A percentile compares a stretch with the other conserved stretches of the same genome.
These are phyloP conservation scores for Galagoides demidoff DNA, from an alignment of 2,797 vertebrate species.

Conservation along the genomic window DNA sequence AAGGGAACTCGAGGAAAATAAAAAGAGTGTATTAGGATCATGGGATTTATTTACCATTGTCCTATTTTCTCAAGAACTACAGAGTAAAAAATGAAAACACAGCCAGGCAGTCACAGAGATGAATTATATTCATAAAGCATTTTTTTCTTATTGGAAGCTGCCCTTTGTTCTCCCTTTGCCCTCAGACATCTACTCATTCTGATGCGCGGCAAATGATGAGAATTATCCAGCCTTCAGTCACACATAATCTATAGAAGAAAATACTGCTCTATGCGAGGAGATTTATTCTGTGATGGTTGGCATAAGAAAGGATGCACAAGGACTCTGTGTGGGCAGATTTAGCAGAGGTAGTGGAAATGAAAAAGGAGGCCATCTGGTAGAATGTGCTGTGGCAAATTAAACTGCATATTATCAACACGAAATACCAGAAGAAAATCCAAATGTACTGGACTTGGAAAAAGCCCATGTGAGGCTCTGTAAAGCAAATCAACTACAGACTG, in stretches of 20 bases:
- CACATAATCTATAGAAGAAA: conserved; percentile 15
- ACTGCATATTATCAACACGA: conserved; percentile 69
- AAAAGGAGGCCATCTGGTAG: conserved; percentile 70
- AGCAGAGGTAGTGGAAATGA: conserved; percentile 14
- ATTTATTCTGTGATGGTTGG: conserved; percentile 65
- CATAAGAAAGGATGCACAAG: conserved; percentile 45
- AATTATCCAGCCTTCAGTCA: not conserved
- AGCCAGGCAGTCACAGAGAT: not conserved
- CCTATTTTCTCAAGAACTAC: conserved; percentile 39
- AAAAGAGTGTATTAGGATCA: conserved; percentile 37
- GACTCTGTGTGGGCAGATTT: conserved; percentile 46
- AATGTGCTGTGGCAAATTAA: conserved; percentile 66
- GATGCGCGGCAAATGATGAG: not conserved
- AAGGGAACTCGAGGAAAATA: conserved; percentile 9
- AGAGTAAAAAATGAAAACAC: conserved; percentile 38
- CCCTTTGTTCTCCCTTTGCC: not conserved
- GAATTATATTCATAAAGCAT: not conserved
- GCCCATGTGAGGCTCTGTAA: conserved; percentile 47
- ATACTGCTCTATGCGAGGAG: not conserved
- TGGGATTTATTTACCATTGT: conserved; percentile 34
- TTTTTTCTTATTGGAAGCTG: not conserved
- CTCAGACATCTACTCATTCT: not conserved
- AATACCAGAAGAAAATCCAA: conserved; percentile 79
- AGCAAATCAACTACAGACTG: conserved; percentile 58
- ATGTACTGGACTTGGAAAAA: conserved; percentile 58